A percentile compares a stretch with the other conserved stretches of the same genome.
Evolutionary conservation across 2,797 vertebrate genomes (phyloP).

Genomic region (Monodelphis domestica): DNA sequence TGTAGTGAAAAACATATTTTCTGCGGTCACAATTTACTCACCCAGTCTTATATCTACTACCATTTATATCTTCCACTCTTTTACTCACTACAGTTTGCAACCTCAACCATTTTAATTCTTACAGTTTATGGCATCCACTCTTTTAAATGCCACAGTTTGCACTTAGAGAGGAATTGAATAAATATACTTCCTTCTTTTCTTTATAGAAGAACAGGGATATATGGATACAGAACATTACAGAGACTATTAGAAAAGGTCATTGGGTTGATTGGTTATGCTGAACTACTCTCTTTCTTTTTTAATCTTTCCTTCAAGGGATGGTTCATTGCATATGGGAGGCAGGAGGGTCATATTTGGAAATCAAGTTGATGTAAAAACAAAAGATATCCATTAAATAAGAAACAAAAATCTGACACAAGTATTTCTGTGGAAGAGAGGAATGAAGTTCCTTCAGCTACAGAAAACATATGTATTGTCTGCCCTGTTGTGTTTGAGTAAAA

Average conservation of each 20-base stretch:
- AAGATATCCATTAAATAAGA: neutral
- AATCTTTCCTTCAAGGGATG: neutral
- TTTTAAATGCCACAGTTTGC: no score
- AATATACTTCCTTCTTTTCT: neutral
- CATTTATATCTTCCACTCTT: no score
- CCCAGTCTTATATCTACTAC: no score
- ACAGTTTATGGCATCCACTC: no score
- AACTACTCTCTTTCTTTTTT: neutral
- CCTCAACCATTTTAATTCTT: no score
- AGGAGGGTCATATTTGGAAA: neutral
- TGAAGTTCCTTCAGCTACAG: neutral
- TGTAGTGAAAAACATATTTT: no score
- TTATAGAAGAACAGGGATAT: neutral
- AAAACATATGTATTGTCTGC: conserved; percentile 7
- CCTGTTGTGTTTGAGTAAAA: neutral
- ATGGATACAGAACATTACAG: neutral
- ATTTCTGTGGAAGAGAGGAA: neutral
- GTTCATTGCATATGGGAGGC: neutral
- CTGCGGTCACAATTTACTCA: no score
- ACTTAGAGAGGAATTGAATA: neutral
- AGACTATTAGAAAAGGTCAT: neutral
- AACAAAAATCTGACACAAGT: neutral
- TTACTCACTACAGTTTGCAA: no score
- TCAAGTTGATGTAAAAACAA: neutral
- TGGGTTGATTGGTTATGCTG: neutral